A percentile compares a stretch with the other conserved stretches of the same genome.
Conservation (phyloP, 1,140 invertebrate genomes). For the Homarus americanus region DNA sequence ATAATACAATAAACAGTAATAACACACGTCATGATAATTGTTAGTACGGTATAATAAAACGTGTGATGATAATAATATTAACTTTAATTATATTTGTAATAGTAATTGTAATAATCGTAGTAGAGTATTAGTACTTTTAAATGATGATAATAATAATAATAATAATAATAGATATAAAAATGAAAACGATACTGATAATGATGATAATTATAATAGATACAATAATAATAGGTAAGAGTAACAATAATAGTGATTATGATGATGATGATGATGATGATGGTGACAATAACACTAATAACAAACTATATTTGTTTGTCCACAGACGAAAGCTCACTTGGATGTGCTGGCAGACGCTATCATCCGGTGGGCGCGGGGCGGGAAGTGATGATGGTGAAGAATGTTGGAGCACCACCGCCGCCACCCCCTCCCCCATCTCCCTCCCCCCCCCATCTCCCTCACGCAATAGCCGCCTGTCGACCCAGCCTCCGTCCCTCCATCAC, state of each 20-base stretch:
- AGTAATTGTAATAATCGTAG: too few species aligned
- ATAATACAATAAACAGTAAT: too few species aligned
- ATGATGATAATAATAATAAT: background rate
- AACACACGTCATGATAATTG: too few species aligned
- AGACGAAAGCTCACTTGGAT: constrained; percentile 96
- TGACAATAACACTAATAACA: background rate
- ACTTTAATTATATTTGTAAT: too few species aligned
- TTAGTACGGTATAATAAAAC: too few species aligned
- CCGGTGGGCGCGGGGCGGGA: constrained; percentile 92
- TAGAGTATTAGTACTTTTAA: too few species aligned
- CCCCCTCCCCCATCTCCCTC: background rate
- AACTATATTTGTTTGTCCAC: constrained; percentile 79
- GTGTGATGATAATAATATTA: too few species aligned
- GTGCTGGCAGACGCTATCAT: constrained; percentile 94
- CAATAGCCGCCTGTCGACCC: constrained; percentile 37
- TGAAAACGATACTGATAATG: background rate
- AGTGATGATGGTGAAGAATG: constrained; percentile 59
- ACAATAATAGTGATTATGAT: background rate
- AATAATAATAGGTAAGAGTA: background rate
- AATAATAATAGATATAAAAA: background rate
- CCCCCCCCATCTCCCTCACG: constrained; percentile 20
- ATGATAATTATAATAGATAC: background rate
- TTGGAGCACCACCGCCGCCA: background rate
- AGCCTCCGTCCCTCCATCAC: constrained; percentile 19
- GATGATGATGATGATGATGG: background rate